Evolutionary conservation across 2,113 vertebrate genomes (phyloP).

Genomic region (Mesembrinibis cayennensis): DNA sequence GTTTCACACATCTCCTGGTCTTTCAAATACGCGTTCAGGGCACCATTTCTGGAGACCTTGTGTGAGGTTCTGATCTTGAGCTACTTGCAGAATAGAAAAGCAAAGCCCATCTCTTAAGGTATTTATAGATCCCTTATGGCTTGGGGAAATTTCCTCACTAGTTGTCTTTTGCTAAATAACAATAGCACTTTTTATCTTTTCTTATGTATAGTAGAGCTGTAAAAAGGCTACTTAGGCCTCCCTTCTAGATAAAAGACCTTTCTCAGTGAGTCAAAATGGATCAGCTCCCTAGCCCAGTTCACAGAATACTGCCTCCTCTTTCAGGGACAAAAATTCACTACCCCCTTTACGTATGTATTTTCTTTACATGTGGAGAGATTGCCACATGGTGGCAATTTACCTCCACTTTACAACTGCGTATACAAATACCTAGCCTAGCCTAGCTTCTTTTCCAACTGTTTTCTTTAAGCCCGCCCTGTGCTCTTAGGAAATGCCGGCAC

Average conservation of each 20-base stretch:
- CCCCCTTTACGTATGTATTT: not conserved
- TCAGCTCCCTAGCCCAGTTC: not conserved
- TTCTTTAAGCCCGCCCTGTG: not conserved
- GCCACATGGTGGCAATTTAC: conserved; percentile 49
- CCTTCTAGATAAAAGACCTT: not conserved
- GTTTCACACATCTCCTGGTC: not conserved
- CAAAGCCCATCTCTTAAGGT: not conserved
- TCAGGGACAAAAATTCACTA: not conserved
- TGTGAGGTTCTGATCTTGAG: not conserved
- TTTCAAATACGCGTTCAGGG: not conserved
- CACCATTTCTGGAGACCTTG: not conserved
- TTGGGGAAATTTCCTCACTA: not conserved
- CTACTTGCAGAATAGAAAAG: not conserved
- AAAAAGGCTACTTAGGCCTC: not conserved
- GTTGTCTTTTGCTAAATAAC: not conserved
- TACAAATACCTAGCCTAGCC: not conserved
- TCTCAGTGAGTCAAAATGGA: not conserved
- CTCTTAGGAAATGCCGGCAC: not conserved
- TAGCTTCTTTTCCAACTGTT: not conserved
- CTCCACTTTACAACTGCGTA: not conserved
- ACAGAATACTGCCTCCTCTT: not conserved
- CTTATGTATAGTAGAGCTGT: not conserved
- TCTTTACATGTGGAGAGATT: not conserved
- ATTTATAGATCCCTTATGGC: not conserved
- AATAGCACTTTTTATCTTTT: not conserved